Evolutionary conservation across 2,888 invertebrate species (phyloP).

Genomic region (Scrobipalpa costella): DNA sequence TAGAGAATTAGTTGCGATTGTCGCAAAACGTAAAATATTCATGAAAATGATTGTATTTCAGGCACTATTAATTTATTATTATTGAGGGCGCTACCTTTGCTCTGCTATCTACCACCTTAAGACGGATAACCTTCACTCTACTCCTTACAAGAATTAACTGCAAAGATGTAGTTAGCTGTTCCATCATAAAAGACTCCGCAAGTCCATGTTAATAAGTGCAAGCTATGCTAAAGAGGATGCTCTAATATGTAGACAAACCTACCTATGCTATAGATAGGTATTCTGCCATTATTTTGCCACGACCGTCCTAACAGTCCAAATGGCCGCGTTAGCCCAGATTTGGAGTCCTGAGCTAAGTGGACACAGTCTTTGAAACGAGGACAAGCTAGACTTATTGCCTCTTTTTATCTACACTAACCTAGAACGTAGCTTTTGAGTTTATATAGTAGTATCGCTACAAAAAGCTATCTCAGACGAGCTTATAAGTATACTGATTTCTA

Average conservation of each 20-base stretch:
- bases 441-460: background rate
- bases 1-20: no score
- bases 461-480: background rate
- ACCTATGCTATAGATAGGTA: background rate
- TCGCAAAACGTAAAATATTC: no score
- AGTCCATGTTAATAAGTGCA: conserved; percentile 1
- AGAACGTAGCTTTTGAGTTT: no score
- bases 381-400: background rate
- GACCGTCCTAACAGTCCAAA: conserved; percentile 16
- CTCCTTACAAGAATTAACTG: no score
- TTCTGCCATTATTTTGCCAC: background rate
- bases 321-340: conserved; percentile 15
- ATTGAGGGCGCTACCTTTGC: no score
- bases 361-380: background rate
- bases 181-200: conserved; percentile 1
- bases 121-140: conserved; percentile 1
- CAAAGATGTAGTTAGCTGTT: conserved; percentile 10
- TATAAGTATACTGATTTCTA: no score
- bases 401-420: background rate
- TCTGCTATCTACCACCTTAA: no score
- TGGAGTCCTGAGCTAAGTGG: conserved; percentile 18
- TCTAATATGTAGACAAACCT: background rate
- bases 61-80: no score
- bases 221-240: conserved; percentile 14
- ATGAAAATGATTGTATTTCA: no score